These are phyloP conservation scores for Eristalis pertinax DNA, from an alignment of 2,888 invertebrate genomes.

Conservation along the genomic window DNA sequence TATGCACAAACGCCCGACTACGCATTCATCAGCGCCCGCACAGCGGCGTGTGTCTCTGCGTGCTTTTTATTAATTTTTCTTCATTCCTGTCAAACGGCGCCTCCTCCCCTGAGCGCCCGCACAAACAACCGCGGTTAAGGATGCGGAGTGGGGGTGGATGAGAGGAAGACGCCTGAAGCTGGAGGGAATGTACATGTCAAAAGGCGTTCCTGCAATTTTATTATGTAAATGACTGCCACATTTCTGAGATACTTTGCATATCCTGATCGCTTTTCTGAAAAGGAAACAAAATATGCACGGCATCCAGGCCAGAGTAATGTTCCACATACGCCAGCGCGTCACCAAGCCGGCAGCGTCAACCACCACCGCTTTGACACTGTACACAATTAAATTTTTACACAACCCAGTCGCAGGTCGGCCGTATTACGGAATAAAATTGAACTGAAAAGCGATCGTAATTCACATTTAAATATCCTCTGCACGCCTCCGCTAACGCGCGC, in stretches of 20 bases:
- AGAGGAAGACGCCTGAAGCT: background rate
- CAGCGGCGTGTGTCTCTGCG: background rate
- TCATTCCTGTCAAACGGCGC: background rate
- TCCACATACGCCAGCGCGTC: constrained; percentile 47
- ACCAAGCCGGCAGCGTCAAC: background rate
- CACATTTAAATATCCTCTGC: constrained; percentile 19
- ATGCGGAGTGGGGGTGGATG: background rate
- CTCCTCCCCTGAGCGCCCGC: background rate
- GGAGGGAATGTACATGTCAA: constrained; percentile 18
- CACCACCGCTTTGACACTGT: background rate
- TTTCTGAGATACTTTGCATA: constrained; percentile 37
- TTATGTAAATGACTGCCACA: constrained; percentile 43
- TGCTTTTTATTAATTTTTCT: constrained; percentile 17
- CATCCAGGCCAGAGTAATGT: background rate
- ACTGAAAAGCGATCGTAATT: constrained; percentile 23
- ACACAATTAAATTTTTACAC: constrained; percentile 26
- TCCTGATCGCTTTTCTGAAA: constrained; percentile 13
- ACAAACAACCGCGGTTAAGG: background rate
- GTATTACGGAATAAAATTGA: constrained; percentile 23
- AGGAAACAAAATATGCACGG: constrained; percentile 18
- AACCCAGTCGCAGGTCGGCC: constrained; percentile 7
- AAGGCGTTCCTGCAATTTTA: constrained; percentile 41
- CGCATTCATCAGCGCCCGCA: constrained; percentile 1
- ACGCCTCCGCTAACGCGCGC: background rate
- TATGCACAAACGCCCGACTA: background rate